Evolutionary conservation across 1,140 invertebrate genomes (phyloP).

Genomic region (Brachionus paranguensis): DNA sequence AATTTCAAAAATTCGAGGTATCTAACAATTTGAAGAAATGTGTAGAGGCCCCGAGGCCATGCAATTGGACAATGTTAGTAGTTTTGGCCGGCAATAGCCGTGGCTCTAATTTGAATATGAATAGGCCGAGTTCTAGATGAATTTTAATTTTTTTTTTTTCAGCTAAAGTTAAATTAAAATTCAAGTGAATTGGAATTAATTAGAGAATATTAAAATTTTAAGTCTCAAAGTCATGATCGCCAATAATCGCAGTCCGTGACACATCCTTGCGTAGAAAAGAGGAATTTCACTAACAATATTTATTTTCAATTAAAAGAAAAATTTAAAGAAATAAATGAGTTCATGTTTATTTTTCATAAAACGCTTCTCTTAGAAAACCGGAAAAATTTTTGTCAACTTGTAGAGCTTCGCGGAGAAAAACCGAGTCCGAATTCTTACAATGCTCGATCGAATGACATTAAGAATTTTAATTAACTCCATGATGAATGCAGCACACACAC

Average conservation of each 20-base stretch:
- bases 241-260: not conserved
- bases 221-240: not conserved
- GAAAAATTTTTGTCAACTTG: slow-evolving; percentile 22
- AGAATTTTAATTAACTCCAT: slow-evolving; percentile 17
- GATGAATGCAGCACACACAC: not conserved
- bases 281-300: not conserved
- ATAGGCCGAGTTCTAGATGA: not conserved
- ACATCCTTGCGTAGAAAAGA: not conserved
- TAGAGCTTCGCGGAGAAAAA: not conserved
- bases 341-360: slow-evolving; percentile 15
- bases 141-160: not conserved
- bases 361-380: not conserved
- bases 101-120: not conserved
- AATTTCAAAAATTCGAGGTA: not conserved
- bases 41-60: not conserved
- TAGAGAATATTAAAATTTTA: not conserved
- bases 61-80: not conserved
- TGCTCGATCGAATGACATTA: slow-evolving; percentile 2
- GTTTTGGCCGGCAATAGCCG: not conserved
- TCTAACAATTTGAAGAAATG: not conserved
- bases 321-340: not conserved
- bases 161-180: not conserved
- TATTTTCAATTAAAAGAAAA: slow-evolving; percentile 15
- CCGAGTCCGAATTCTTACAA: not conserved
- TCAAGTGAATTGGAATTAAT: slow-evolving; percentile 31